Evolutionary conservation across 2,888 invertebrate genomes (phyloP).

Genomic region (Pomacea canaliculata): DNA sequence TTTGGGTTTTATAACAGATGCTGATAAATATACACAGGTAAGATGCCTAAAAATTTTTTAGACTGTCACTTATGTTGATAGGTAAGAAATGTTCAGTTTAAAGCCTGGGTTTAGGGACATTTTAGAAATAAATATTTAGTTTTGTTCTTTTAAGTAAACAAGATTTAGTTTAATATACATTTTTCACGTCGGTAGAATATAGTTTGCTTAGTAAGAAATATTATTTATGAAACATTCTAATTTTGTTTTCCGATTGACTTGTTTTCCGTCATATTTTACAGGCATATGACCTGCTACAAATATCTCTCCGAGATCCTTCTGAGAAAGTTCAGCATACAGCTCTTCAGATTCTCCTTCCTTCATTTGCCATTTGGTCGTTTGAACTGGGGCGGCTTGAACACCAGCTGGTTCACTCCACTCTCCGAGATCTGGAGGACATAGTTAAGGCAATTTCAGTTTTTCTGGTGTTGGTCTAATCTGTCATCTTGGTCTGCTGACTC

Average conservation of each 20-base stretch:
- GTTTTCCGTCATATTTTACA: conserved; percentile 32
- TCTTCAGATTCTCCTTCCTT: conserved; percentile 75
- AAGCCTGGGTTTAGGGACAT: no score
- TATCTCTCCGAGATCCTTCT: conserved; percentile 75
- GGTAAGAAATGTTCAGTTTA: no score
- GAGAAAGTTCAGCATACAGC: conserved; percentile 74
- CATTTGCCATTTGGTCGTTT: conserved; percentile 77
- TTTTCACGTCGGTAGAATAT: no score
- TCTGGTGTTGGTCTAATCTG: conserved; percentile 12
- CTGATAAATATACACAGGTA: conserved; percentile 76
- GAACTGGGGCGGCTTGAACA: conserved; percentile 72
- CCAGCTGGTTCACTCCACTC: conserved; percentile 62
- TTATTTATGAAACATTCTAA: no score
- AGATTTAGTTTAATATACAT: no score
- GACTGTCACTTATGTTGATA: no score
- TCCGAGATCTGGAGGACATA: conserved; percentile 64
- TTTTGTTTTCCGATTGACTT: no score
- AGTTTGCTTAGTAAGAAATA: no score
- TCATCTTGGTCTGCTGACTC: conserved; percentile 21
- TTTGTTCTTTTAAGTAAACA: no score
- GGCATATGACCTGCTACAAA: conserved; percentile 73
- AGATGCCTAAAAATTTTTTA: background rate
- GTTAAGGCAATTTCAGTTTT: conserved; percentile 59
- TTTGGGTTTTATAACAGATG: conserved; percentile 77
- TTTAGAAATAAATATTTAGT: no score